A percentile compares a stretch with the other conserved stretches of the same genome.
phyloP scores from a whole-genome alignment of 2,888 invertebrate genomes.

The Lordiphosa andalusiaca region DNA sequence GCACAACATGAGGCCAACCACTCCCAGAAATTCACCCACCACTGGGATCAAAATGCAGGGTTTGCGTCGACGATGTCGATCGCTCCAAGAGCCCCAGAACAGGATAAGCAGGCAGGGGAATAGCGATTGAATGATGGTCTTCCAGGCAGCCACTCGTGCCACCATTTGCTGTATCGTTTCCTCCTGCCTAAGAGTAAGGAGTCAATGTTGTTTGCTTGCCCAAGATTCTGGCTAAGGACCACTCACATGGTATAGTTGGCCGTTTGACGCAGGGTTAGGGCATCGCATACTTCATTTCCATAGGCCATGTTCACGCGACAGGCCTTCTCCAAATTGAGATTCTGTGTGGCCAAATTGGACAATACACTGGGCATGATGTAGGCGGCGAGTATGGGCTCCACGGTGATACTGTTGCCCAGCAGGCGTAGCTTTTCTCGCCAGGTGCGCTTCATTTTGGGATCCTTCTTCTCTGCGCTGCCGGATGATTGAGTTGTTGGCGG shows the following conservation, averaged over 20 bases:
- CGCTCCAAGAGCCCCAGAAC: constrained; percentile 90
- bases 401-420: constrained; percentile 83
- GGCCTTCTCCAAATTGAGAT: constrained; percentile 91
- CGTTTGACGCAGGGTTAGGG: constrained; percentile 87
- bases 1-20: constrained; percentile 88
- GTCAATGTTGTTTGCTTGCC: too few relatives aligned
- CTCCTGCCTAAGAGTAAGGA: constrained; percentile 81
- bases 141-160: constrained; percentile 92
- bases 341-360: constrained; percentile 90
- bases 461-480: constrained; percentile 20
- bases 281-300: constrained; percentile 87
- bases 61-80: constrained; percentile 81
- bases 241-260: constrained; percentile 81
- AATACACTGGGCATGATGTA: constrained; percentile 85
- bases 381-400: constrained; percentile 84
- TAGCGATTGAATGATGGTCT: constrained; percentile 90
- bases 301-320: constrained; percentile 90
- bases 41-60: constrained; percentile 92
- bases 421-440: constrained; percentile 80
- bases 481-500: constrained; percentile 10
- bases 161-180: constrained; percentile 87
- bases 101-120: constrained; percentile 90
- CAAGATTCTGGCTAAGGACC: too few relatives aligned
- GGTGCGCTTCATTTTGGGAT: constrained; percentile 35
- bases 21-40: constrained; percentile 89